These are phyloP conservation scores for Drosophila antonietae DNA, from an alignment of 2,888 invertebrate species.

Conservation along the genomic window DNA sequence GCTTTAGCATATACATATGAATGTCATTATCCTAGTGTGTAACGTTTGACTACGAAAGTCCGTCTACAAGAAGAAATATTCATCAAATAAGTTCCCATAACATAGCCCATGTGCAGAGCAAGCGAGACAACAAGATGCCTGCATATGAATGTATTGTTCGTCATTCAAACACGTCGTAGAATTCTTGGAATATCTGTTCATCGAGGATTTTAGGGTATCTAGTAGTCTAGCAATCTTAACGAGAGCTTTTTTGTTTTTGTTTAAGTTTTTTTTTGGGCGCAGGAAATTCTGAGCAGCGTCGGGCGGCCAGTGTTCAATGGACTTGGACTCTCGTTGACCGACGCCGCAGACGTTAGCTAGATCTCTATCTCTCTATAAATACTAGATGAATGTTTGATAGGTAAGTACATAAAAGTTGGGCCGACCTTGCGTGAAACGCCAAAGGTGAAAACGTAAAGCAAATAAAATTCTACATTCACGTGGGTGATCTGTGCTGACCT, in stretches of 20 bases:
- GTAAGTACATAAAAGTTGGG: slow-evolving; percentile 68
- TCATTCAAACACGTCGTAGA: too few species aligned
- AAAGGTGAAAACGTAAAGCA: slow-evolving; percentile 64
- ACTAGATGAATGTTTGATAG: slow-evolving; percentile 65
- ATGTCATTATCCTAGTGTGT: too few species aligned
- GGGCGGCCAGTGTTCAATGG: slow-evolving; percentile 31
- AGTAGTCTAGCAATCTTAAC: too few species aligned
- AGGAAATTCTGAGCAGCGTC: slow-evolving; percentile 61
- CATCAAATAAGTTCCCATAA: too few species aligned
- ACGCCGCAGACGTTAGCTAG: slow-evolving; percentile 35
- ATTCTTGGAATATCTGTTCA: too few species aligned
- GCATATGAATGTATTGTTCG: too few species aligned
- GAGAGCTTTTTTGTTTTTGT: neutral
- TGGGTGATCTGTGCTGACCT: slow-evolving; percentile 37
- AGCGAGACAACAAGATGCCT: too few species aligned
- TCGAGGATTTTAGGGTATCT: too few species aligned
- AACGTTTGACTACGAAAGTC: too few species aligned
- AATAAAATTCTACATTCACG: slow-evolving; percentile 30
- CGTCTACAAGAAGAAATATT: too few species aligned
- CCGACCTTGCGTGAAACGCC: slow-evolving; percentile 66
- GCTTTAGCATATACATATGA: too few species aligned
- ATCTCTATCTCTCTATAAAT: slow-evolving; percentile 57
- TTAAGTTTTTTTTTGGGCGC: slow-evolving; percentile 15
- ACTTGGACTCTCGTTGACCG: slow-evolving; percentile 54
- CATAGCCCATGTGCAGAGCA: too few species aligned